A percentile compares a stretch with the other conserved stretches of the same genome.
These are phyloP conservation scores for Entomobrya multifasciata DNA, from an alignment of 2,888 invertebrate species.

Conservation along the genomic window DNA sequence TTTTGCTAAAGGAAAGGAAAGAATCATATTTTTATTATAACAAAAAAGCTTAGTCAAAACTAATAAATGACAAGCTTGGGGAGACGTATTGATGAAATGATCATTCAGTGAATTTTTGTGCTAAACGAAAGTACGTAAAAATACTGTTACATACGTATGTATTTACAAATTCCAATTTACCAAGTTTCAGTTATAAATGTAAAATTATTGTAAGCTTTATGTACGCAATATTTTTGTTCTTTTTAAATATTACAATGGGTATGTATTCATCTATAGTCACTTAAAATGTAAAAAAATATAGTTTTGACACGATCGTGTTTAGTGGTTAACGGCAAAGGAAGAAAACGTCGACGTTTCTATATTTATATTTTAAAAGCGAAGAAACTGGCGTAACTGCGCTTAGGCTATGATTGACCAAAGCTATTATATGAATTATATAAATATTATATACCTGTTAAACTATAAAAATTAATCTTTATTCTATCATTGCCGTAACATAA, in stretches of 20 bases:
- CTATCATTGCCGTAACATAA: not conserved
- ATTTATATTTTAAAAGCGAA: conserved; percentile 53
- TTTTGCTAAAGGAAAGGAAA: not conserved
- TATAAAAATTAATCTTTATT: conserved; percentile 1
- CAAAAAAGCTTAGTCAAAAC: conserved; percentile 1
- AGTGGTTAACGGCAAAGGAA: not conserved
- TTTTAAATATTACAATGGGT: not conserved
- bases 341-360: conserved; percentile 57
- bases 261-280: not conserved
- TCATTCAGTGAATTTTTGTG: conserved; percentile 32
- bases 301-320: conserved; percentile 17
- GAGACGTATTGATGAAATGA: not conserved
- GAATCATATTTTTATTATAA: not conserved
- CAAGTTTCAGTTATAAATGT: not conserved
- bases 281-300: not conserved
- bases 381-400: not conserved
- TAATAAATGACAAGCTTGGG: not conserved
- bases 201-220: not conserved
- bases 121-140: conserved; percentile 6
- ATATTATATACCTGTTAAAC: conserved; percentile 22
- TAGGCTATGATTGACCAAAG: conserved; percentile 59
- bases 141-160: not conserved
- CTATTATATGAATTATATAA: conserved; percentile 36
- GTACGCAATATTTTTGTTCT: not conserved
- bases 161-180: conserved; percentile 25